phyloP scores from a whole-genome alignment of 2,797 vertebrate genomes.

The Trachops cirrhosus region DNA sequence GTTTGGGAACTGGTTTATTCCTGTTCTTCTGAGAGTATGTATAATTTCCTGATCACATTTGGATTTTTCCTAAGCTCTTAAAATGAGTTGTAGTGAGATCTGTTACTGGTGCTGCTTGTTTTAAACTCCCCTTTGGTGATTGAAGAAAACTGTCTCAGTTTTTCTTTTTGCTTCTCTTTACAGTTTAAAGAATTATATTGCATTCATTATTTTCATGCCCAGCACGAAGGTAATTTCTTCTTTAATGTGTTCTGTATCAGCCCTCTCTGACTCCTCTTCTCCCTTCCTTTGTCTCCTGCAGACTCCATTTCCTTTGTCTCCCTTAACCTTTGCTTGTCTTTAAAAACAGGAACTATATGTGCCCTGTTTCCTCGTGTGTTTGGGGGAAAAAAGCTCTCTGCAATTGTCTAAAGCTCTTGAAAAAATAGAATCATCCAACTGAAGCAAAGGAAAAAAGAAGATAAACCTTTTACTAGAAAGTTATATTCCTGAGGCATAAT shows the following conservation, averaged over 20 bases:
- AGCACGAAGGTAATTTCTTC: background rate
- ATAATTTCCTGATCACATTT: background rate
- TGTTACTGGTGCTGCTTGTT: background rate
- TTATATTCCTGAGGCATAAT: background rate
- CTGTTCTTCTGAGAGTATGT: background rate
- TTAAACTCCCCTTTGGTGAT: background rate
- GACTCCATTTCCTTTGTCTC: background rate
- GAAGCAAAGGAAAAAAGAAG: background rate
- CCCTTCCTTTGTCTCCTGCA: background rate
- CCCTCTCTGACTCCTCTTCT: background rate
- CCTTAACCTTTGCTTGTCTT: background rate
- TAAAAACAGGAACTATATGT: background rate
- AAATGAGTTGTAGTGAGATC: background rate
- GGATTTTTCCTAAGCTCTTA: conserved; percentile 19
- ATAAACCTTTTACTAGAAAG: background rate
- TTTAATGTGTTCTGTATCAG: background rate
- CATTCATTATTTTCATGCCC: conserved; percentile 2
- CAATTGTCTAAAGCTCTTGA: background rate
- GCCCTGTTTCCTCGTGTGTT: background rate
- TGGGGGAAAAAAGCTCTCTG: background rate
- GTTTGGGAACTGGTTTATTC: background rate
- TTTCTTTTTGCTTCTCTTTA: background rate
- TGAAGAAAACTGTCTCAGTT: background rate
- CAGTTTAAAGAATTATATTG: background rate
- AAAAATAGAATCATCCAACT: background rate